Conservation (phyloP, 2,888 invertebrate genomes). For the Thalpophila matura region DNA sequence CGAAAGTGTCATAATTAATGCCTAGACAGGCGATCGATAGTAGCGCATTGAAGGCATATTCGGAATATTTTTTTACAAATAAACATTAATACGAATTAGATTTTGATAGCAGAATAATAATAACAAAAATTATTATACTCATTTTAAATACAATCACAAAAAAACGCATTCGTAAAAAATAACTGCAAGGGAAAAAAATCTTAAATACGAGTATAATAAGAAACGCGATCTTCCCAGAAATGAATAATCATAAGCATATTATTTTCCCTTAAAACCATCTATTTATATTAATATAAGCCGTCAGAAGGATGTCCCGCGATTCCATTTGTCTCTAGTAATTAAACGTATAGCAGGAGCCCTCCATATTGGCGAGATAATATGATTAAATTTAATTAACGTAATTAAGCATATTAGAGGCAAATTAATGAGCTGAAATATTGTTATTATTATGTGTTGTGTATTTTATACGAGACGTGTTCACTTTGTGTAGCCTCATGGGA, state of each 20-base stretch:
- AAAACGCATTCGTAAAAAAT: neutral
- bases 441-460: slow-evolving; percentile 42
- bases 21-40: neutral
- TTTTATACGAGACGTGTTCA: slow-evolving; percentile 27
- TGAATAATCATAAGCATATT: slow-evolving; percentile 24
- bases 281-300: slow-evolving; percentile 44
- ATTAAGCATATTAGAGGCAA: slow-evolving; percentile 62
- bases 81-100: no score
- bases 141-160: no score
- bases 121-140: no score
- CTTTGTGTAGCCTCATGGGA: slow-evolving; percentile 21
- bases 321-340: slow-evolving; percentile 61
- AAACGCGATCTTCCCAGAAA: neutral
- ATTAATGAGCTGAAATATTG: slow-evolving; percentile 58
- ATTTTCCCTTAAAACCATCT: slow-evolving; percentile 27
- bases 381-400: slow-evolving; percentile 71
- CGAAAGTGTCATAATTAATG: no score
- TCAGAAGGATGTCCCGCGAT: slow-evolving; percentile 23
- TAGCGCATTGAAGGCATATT: no score
- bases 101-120: no score
- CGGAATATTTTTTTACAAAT: no score
- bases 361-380: slow-evolving; percentile 66
- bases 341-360: slow-evolving; percentile 62
- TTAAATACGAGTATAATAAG: neutral
- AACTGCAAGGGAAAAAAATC: neutral